Evolutionary conservation across 2,888 invertebrate genomes (phyloP), one percentile per base, ranked within the genome.

Genomic region (Diaprepes abbreviatus): DNA sequence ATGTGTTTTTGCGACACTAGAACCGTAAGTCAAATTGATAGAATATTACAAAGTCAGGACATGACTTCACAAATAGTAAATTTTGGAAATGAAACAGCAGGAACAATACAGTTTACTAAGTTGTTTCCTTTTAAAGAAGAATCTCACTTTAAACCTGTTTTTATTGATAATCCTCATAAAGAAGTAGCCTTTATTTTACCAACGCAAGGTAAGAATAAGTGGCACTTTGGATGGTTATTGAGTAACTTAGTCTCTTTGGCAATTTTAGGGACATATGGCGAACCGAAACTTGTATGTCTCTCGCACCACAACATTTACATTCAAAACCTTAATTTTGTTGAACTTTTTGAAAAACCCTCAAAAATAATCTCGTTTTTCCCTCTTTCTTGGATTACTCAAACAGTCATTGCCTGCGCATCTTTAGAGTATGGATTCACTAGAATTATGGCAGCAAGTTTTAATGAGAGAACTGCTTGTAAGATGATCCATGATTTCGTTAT

Each of bases 1-100:
- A 76, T 83, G 65, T 77, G 77, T 19, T 83, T 83, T 68, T 81
- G 81, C 50, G 82, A 82, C 48, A 60, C 74, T 0, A 73, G 82
- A 57, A 74, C 77, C 1, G 64, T 77, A 6, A 78, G 78, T 43
- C 78, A 79, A 31, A 67, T 81, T 5, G 78, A 80, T 40, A 66
- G 77, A 12, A 74, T 79, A 16, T 43, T 77, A 5, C 21, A 36
- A 5, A 72, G 63, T 10, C 55, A 74, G 50, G 67, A 72, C 12
- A 36, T 62, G 19, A 38, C 33, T 48, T 67, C 73, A 2, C 66
- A 72, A 38, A 62, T 77, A 5, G 72, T 79, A 1, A 73, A 71
- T 38, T 79, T 80, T 59, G 77, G 77, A 5, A 52, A 38, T 31
- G 74, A 76, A n/a, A 63, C 67, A 2, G 63, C 72, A 10, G 76